These are phyloP conservation scores for Turritopsis dohrnii DNA, from an alignment of 30 jellyfish, hydroid and myxozoan genomes.

Conservation along the genomic window DNA sequence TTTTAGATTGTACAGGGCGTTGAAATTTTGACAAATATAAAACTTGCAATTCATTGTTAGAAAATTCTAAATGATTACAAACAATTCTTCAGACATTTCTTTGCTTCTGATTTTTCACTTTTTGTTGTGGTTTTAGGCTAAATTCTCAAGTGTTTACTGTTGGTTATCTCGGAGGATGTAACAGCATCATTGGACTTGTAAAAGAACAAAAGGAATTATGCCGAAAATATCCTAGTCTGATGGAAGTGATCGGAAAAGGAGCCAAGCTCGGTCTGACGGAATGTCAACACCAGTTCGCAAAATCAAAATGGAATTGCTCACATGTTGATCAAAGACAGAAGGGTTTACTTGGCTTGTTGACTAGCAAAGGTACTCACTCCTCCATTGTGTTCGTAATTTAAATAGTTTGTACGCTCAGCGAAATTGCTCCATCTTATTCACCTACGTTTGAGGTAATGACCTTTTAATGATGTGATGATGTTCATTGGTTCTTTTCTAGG, in stretches of 20 bases:
- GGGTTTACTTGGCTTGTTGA: conserved; percentile 25
- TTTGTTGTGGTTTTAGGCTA: conserved; percentile 25
- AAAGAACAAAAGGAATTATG: conserved; percentile 68
- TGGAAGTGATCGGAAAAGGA: conserved; percentile 72
- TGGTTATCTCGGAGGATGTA: conserved; percentile 78
- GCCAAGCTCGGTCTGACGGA: conserved; percentile 71
- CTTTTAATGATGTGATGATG: not conserved
- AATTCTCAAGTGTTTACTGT: conserved; percentile 87
- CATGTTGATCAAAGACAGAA: conserved; percentile 32
- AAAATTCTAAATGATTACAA: too few relatives aligned
- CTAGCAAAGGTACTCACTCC: conserved; percentile 39
- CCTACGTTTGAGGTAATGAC: not conserved
- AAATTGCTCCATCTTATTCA: not conserved
- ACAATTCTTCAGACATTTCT: too few relatives aligned
- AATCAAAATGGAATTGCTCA: conserved; percentile 80
- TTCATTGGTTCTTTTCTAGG: conserved; percentile 36
- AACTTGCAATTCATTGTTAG: too few relatives aligned
- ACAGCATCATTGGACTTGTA: conserved; percentile 71
- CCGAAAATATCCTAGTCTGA: conserved; percentile 58
- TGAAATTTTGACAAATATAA: too few relatives aligned
- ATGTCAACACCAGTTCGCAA: conserved; percentile 81
- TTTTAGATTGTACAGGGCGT: too few relatives aligned
- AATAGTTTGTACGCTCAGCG: not conserved
- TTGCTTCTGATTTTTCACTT: too few relatives aligned
- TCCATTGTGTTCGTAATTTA: too few relatives aligned